These are phyloP conservation scores for Leptocoma aspasia DNA, from an alignment of 2,113 vertebrate genomes.

Conservation along the genomic window DNA sequence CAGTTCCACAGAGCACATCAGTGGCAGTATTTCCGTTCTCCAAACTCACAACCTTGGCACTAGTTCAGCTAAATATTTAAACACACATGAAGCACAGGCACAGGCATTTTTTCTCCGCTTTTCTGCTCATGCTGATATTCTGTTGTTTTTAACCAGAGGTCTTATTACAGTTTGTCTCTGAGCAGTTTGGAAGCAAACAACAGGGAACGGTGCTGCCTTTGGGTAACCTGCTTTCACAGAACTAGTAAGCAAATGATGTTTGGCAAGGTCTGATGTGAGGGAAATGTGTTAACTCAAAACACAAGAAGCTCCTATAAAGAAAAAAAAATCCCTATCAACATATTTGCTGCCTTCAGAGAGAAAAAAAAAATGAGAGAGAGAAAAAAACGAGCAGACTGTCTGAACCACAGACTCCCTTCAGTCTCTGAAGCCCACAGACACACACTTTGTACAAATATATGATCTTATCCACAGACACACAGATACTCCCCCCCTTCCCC, in stretches of 20 bases:
- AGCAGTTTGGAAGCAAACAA: not conserved
- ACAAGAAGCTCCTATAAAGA: constrained; percentile 18
- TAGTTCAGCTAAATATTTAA: not conserved
- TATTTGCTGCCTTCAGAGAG: constrained; percentile 43
- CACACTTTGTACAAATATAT: constrained; percentile 55
- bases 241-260: not conserved
- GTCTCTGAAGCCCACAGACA: constrained; percentile 62
- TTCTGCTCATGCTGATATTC: not conserved
- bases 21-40: not conserved
- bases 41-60: not conserved
- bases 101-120: not conserved
- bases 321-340: constrained; percentile 49
- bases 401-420: constrained; percentile 69
- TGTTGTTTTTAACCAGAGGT: not conserved
- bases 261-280: constrained; percentile 11
- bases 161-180: not conserved
- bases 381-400: constrained; percentile 46
- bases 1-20: not conserved
- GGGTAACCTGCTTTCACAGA: constrained; percentile 21
- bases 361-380: not conserved
- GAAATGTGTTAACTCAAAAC: constrained; percentile 36
- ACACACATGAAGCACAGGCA: not conserved
- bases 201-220: not conserved
- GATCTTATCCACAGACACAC: constrained; percentile 52
- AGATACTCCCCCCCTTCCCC: not conserved